Evolutionary conservation across 1,140 invertebrate genomes (phyloP), one percentile per base, ranked within the genome.

Genomic region (Danaus melanippus): DNA sequence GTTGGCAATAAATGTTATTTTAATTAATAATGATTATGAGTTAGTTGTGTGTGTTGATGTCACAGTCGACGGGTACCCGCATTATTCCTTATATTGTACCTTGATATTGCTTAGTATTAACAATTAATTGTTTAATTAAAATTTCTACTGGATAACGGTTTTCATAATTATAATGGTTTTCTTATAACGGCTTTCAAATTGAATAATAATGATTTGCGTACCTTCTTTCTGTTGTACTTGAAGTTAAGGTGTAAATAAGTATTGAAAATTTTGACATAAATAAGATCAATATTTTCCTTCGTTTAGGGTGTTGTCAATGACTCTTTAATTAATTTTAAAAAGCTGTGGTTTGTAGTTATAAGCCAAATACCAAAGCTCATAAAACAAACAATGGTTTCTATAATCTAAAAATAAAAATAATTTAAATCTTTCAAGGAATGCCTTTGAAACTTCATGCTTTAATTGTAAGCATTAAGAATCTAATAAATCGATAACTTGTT

Each of bases 111-210:
- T 60, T 63, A 59, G 63, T 76, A 81, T 79, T 58, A 70, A 66
- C 58, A 75, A 76, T 80, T 78, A 77, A 78, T 69, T 60, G 40
- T 49, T 76, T 74, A 71, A 78, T 76, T 78, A 72, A 68, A 49
- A 58, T 42, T 54, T 53, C 54, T 79, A 74, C 67, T 74, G 75
- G 77, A 71, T 78, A 78, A 80, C 77, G 77, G 77, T 75, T 79
- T 77, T 5, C 21, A 32, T 32, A 32, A 32, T 32, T 32, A 32
- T 32, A 32, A 32, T 32, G 21, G 21, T 52, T 49, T 43, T 56
- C 11, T 41, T 55, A 47, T 55, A 41, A 45, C 46, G 46, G 41
- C 46, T 55, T 12, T 7, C 10, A 50, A 32, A 50, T 50, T 50
- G 21, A 32, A 32, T 32, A 32, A 32, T 32, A 32, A 32, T 3